phyloP scores from a whole-genome alignment of 2,888 invertebrate genomes.

The Tachina grossa region DNA sequence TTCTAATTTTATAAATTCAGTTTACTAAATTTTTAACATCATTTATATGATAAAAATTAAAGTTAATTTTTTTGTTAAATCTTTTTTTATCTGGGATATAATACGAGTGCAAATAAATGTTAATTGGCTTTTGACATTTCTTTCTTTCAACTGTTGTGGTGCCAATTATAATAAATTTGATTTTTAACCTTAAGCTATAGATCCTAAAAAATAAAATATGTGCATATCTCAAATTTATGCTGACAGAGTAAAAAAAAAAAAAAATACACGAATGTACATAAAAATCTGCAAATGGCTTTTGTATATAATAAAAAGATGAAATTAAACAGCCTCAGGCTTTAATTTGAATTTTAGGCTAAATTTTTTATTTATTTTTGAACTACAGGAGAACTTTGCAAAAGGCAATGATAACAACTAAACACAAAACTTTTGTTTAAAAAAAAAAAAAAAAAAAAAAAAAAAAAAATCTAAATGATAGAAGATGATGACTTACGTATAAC shows the following conservation, averaged over 20 bases:
- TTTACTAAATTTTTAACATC: no score
- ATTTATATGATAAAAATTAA: no score
- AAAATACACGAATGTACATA: neutral
- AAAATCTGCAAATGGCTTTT: conserved; percentile 20
- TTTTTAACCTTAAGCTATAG: conserved; percentile 33
- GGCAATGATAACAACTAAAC: neutral
- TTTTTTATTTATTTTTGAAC: neutral
- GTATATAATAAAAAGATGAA: conserved; percentile 9
- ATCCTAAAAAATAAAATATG: neutral
- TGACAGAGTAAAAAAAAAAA: conserved; percentile 14
- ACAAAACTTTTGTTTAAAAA: conserved; percentile 9
- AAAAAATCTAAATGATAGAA: neutral
- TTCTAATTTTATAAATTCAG: neutral
- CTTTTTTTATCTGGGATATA: no score
- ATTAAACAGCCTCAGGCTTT: conserved; percentile 39
- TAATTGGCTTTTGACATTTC: conserved; percentile 21
- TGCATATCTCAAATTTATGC: neutral
- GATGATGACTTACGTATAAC: neutral
- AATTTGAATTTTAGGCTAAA: conserved; percentile 33
- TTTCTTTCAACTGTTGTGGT: neutral
- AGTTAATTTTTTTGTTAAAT: neutral
- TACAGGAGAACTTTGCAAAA: neutral
- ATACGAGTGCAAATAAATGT: neutral
- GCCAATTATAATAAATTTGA: conserved; percentile 38
- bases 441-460: no score